Conservation (phyloP, 2,113 vertebrate genomes). For the Ellobius talpinus region DNA sequence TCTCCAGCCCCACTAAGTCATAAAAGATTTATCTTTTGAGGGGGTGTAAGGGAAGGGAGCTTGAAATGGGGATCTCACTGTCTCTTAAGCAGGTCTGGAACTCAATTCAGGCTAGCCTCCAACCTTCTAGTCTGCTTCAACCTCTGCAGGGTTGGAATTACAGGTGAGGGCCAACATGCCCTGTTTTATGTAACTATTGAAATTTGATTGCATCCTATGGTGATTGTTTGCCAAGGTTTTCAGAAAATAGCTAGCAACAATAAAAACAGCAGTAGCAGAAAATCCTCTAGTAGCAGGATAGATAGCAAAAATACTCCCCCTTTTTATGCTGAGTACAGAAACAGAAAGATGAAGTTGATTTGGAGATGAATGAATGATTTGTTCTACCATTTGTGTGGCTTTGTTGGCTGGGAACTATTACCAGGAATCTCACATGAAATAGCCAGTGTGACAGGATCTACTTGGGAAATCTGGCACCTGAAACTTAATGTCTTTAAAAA, state of each 20-base stretch:
- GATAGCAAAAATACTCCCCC: slow-evolving; percentile 42
- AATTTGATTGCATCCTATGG: slow-evolving; percentile 4
- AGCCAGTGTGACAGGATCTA: background rate
- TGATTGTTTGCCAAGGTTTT: slow-evolving; percentile 45
- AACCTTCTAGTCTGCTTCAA: background rate
- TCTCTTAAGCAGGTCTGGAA: background rate
- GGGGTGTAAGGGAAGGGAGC: no score
- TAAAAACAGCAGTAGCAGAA: background rate
- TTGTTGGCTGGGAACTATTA: background rate
- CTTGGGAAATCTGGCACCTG: slow-evolving; percentile 3
- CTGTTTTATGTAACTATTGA: slow-evolving; percentile 33
- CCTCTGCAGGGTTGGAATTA: background rate
- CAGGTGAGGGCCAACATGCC: background rate
- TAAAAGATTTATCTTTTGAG: background rate
- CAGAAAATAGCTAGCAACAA: background rate
- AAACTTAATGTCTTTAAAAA: slow-evolving; percentile 41
- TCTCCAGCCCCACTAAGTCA: background rate
- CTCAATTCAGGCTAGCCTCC: background rate
- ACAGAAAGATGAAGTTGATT: slow-evolving; percentile 70
- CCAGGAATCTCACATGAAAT: background rate
- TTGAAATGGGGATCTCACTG: background rate
- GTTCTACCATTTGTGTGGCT: background rate
- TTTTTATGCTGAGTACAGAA: background rate
- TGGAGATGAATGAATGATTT: background rate
- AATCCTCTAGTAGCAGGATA: background rate